Percentiles rank a stretch among this genome's conserved stretches.
phyloP scores from a whole-genome alignment of 1,140 invertebrate species.

The Sesamia nonagrioides region DNA sequence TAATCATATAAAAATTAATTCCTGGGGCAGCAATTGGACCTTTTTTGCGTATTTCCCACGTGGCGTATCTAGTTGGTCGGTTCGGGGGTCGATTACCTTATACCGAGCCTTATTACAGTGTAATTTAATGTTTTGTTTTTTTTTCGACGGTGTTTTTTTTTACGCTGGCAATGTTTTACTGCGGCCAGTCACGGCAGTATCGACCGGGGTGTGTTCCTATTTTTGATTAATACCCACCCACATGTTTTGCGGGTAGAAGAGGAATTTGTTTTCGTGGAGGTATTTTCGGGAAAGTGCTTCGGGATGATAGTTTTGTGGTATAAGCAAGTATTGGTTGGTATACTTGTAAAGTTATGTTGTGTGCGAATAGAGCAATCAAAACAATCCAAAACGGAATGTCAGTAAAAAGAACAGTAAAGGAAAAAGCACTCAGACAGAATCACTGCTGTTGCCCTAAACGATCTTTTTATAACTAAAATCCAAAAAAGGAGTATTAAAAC shows the following conservation, averaged over 20 bases:
- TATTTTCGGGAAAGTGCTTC: constrained; percentile 24
- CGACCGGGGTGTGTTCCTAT: constrained; percentile 69
- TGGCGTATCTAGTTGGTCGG: constrained; percentile 73
- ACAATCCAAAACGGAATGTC: no score
- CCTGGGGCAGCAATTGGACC: constrained; percentile 54
- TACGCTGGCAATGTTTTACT: constrained; percentile 73
- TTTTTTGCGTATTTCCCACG: constrained; percentile 78
- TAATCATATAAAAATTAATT: constrained; percentile 52
- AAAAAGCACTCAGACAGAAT: constrained; percentile 20
- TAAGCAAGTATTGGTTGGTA: not conserved
- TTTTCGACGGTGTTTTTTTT: constrained; percentile 73
- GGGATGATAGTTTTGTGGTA: not conserved
- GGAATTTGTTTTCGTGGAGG: constrained; percentile 13
- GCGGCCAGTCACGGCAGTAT: constrained; percentile 80
- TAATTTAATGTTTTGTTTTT: constrained; percentile 83
- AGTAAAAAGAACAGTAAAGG: no score
- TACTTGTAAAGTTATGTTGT: no score
- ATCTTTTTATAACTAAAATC: constrained; percentile 1
- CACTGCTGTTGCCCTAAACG: not conserved
- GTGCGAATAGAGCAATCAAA: no score
- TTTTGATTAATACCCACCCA: constrained; percentile 52
- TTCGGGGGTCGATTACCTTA: constrained; percentile 77
- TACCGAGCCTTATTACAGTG: constrained; percentile 78
- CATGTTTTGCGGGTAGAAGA: constrained; percentile 22
- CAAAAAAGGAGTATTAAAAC: constrained; percentile 11